Evolutionary conservation across 2,113 vertebrate genomes (phyloP).

Genomic region (Lagopus muta): DNA sequence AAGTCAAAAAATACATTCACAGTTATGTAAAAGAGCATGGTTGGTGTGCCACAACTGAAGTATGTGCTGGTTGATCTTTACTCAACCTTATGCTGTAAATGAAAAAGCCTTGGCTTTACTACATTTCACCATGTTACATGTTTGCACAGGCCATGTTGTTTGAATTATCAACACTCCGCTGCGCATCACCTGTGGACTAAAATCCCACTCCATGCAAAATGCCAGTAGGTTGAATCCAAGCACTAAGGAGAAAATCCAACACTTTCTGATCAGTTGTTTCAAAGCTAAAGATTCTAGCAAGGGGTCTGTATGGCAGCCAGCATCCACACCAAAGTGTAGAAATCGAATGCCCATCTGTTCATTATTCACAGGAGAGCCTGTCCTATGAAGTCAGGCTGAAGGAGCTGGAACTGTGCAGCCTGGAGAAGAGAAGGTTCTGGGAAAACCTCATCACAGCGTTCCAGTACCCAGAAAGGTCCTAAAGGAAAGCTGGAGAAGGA

Average conservation of each 20-base stretch:
- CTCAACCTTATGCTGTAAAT: neutral
- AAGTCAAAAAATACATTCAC: neutral
- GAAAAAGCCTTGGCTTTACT: neutral
- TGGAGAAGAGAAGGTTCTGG: neutral
- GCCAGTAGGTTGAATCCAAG: neutral
- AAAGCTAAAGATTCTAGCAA: neutral
- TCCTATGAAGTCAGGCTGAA: neutral
- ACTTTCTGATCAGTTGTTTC: neutral
- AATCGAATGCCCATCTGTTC: neutral
- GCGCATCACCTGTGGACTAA: neutral
- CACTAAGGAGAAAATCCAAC: neutral
- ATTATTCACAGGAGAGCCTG: neutral
- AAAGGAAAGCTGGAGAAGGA: neutral
- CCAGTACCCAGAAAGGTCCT: neutral
- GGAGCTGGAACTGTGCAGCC: neutral
- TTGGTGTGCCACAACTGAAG: neutral
- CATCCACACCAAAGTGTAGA: neutral
- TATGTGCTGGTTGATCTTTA: neutral
- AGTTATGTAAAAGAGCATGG: neutral
- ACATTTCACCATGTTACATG: neutral
- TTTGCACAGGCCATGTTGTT: neutral
- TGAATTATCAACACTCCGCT: neutral
- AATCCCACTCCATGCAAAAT: neutral
- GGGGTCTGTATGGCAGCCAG: neutral
- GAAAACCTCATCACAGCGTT: neutral